Evolutionary conservation across 2,888 invertebrate species (phyloP).

Genomic region (Clusia tigrina): DNA sequence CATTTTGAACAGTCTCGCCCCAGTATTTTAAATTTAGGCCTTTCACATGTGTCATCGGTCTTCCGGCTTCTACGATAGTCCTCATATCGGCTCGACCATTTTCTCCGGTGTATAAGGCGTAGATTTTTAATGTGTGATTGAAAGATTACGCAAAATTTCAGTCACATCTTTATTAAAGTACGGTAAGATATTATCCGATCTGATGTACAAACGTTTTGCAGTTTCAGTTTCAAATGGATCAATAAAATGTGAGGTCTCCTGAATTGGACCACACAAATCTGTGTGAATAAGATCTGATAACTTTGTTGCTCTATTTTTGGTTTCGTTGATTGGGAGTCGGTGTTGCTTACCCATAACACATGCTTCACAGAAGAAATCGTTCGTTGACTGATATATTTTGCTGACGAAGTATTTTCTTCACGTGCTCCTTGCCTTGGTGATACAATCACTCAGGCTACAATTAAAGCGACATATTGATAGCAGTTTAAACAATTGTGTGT

Average conservation of each 20-base stretch:
- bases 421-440: constrained; percentile 38
- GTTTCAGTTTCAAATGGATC: constrained; percentile 39
- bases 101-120: constrained; percentile 33
- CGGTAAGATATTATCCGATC: constrained; percentile 48
- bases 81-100: constrained; percentile 56
- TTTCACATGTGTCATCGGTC: constrained; percentile 39
- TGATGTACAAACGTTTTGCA: constrained; percentile 36
- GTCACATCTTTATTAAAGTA: constrained; percentile 40
- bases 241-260: constrained; percentile 33
- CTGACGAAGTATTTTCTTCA: no score
- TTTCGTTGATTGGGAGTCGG: constrained; percentile 30
- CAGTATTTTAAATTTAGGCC: constrained; percentile 46
- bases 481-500: constrained; percentile 29
- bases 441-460: constrained; percentile 42
- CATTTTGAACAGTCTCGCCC: constrained; percentile 58
- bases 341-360: constrained; percentile 40
- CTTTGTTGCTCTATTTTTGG: constrained; percentile 28
- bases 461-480: constrained; percentile 28
- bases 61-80: constrained; percentile 51
- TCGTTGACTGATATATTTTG: no score
- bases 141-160: constrained; percentile 38
- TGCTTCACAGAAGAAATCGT: constrained; percentile 36
- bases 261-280: constrained; percentile 40
- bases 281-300: constrained; percentile 38
- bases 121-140: constrained; percentile 38